Evolutionary conservation across 2,113 vertebrate genomes (phyloP), one percentile per base, ranked within the genome.

Genomic region (Camelus dromedarius): DNA sequence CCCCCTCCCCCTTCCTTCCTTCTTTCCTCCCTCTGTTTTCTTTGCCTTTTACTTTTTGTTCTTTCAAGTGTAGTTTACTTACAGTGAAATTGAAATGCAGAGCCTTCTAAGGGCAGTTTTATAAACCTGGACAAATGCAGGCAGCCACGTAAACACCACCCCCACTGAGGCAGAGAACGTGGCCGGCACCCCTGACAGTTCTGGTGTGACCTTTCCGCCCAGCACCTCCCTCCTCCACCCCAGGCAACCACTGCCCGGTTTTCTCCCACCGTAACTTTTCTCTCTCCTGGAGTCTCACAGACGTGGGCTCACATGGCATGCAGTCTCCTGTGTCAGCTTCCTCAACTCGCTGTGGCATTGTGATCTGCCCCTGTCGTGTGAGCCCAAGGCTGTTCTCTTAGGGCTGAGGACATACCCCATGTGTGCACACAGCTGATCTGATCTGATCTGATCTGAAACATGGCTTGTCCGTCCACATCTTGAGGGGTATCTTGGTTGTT

Each of bases 361-460:
- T 0, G 0, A 24, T 12, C 12, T n/a, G 0, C 30, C 12, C 54
- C 26, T 7, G 0, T 12, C 1, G 28, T 16, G 35, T 30, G 48
- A 7, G 38, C 30, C 22, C 12, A 8, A 9, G 19, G 32, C 77
- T 22, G 24, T 18, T 26, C 19, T 35, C 15, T 58, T 19, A 32
- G 19, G 15, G 54, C 66, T 14, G 3, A 28, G 58, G 82, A 38
- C 9, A 3, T 8, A 16, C 2, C 8, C 76, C 9, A 12, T 10
- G 11, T 30, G 30, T 15, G 62, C 4, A 0, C 30, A 58, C 30
- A 26, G 19, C 3, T 32, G 42, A 13, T 20, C 38, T 20, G 60
- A 42, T 42, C 38, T 42, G 38, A 42, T 42, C 38, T 42, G 38
- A 42, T 42, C 38, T 42, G 38, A 42, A 42, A 42, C 38, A 5